phyloP scores from a whole-genome alignment of 1,140 invertebrate genomes.

The Epicauta chinensis region DNA sequence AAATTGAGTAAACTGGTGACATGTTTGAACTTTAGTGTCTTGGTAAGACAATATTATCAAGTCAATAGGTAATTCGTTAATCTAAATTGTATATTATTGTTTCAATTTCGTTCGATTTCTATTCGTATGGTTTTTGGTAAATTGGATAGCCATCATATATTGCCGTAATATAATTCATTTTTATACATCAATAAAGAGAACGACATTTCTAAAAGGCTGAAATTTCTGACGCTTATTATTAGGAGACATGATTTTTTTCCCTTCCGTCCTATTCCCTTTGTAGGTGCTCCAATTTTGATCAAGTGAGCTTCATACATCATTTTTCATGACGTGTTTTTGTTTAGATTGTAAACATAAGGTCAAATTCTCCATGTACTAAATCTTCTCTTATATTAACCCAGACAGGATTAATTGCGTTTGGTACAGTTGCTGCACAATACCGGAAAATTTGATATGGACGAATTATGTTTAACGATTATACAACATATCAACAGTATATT shows the following conservation, averaged over 20 bases:
- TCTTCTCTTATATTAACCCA: conserved; percentile 14
- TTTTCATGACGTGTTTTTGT: conserved; percentile 16
- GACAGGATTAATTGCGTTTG: conserved; percentile 16
- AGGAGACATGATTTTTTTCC: no score
- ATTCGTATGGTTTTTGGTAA: no score
- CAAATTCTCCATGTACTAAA: conserved; percentile 14
- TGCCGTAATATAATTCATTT: no score
- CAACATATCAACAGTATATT: neutral
- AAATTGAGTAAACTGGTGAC: neutral
- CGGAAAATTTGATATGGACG: conserved; percentile 13
- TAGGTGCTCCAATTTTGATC: conserved; percentile 4
- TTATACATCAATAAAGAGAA: no score
- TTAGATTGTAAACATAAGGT: conserved; percentile 15
- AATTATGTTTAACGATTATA: conserved; percentile 9
- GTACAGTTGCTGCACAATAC: conserved; percentile 14
- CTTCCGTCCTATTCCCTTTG: no score
- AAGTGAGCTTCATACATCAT: conserved; percentile 15
- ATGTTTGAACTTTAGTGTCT: conserved; percentile 7
- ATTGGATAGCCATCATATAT: no score
- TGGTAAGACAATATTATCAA: conserved; percentile 10
- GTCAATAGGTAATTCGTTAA: conserved; percentile 11
- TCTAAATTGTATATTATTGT: conserved; percentile 6
- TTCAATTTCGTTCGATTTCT: no score
- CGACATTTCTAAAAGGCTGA: no score
- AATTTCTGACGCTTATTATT: no score